Evolutionary conservation across 2,113 vertebrate genomes (phyloP).

Genomic region (Engystomops pustulosus): DNA sequence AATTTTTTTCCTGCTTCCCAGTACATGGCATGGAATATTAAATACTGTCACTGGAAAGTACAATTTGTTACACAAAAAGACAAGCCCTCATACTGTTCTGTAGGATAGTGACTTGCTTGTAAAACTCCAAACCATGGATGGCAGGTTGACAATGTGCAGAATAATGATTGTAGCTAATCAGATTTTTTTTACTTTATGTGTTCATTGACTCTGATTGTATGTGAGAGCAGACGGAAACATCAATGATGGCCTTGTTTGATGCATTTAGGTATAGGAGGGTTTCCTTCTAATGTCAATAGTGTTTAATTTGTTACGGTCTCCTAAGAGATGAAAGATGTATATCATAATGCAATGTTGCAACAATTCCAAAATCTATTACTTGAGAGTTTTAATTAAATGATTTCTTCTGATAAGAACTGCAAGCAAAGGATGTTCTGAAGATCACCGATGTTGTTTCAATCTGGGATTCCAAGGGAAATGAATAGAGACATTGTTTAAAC

Average conservation of each 20-base stretch:
- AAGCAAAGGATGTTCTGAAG: conserved; percentile 26
- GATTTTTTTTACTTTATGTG: not conserved
- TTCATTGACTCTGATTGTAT: too few species aligned
- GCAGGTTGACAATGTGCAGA: too few species aligned
- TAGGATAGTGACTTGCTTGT: too few species aligned
- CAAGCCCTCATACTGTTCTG: too few species aligned
- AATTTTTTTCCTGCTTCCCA: too few species aligned
- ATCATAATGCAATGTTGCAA: not conserved
- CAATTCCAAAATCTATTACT: conserved; percentile 33
- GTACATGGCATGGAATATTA: too few species aligned
- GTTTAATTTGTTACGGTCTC: not conserved
- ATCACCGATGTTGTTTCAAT: conserved; percentile 23
- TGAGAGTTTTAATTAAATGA: conserved; percentile 42
- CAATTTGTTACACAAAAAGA: too few species aligned
- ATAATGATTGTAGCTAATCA: not conserved
- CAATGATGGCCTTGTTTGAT: not conserved
- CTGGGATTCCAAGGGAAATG: not conserved
- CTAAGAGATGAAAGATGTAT: conserved; percentile 5
- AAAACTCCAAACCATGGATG: too few species aligned
- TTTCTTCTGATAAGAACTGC: conserved; percentile 26
- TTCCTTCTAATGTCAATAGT: not conserved
- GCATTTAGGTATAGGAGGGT: not conserved
- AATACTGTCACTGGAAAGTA: too few species aligned
- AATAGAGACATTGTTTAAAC: conserved; percentile 40
- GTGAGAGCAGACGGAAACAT: not conserved